Conservation (phyloP, 1,140 invertebrate genomes). For the Aphaenogaster rudis region DNA sequence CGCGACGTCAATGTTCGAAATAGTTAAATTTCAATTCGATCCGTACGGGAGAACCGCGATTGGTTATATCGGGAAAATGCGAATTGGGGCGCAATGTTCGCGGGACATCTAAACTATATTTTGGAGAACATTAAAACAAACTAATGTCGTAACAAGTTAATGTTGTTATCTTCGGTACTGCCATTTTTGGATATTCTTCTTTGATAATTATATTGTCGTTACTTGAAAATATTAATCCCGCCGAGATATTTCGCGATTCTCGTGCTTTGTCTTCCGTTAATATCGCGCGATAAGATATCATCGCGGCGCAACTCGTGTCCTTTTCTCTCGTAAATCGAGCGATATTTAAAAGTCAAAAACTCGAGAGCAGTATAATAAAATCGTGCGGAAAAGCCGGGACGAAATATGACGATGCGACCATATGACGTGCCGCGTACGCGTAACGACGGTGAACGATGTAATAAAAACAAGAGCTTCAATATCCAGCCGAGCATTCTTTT, state of each 20-base stretch:
- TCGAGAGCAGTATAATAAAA: slow-evolving; percentile 51
- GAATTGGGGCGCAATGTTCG: background rate
- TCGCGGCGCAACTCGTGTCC: background rate
- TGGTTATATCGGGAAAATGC: slow-evolving; percentile 19
- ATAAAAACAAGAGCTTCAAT: slow-evolving; percentile 59
- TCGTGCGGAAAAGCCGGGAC: background rate
- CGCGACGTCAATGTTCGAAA: background rate
- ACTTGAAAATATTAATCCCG: background rate
- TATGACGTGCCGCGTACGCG: slow-evolving; percentile 32
- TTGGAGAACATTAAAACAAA: background rate
- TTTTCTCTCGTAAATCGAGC: slow-evolving; percentile 21
- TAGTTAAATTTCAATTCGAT: slow-evolving; percentile 26
- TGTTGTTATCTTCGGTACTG: background rate
- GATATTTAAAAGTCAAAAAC: slow-evolving; percentile 55
- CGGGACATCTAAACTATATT: background rate
- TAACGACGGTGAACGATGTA: slow-evolving; percentile 50
- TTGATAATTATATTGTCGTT: background rate
- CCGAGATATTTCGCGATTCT: background rate
- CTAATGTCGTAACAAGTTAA: background rate
- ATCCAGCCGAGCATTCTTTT: slow-evolving; percentile 19
- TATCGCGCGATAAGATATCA: background rate
- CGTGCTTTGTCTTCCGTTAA: background rate
- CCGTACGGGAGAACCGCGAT: background rate
- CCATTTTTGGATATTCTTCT: background rate
- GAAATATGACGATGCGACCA: slow-evolving; percentile 40